Conservation (phyloP, 2,888 invertebrate genomes). For the Athripsodes cinereus region DNA sequence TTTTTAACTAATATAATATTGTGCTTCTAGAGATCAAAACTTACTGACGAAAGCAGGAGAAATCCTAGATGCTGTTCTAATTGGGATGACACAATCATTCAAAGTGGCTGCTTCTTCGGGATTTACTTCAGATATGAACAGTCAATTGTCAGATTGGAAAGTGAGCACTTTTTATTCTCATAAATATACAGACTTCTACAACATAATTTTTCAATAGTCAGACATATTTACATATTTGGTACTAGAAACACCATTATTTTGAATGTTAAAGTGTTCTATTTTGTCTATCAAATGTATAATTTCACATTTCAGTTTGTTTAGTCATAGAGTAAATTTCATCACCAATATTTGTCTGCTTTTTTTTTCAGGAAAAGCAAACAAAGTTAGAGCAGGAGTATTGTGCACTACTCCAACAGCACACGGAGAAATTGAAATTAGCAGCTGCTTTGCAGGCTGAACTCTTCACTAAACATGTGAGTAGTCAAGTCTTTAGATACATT, state of each 20-base stretch:
- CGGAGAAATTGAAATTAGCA: slow-evolving; percentile 41
- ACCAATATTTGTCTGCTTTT: too few species aligned
- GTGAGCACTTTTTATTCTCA: slow-evolving; percentile 29
- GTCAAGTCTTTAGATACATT: not conserved
- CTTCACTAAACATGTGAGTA: slow-evolving; percentile 6
- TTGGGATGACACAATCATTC: slow-evolving; percentile 42
- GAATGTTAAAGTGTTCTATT: too few species aligned
- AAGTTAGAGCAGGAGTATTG: slow-evolving; percentile 41
- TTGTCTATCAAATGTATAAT: too few species aligned
- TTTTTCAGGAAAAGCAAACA: slow-evolving; percentile 38
- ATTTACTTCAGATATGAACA: slow-evolving; percentile 27
- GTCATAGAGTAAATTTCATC: too few species aligned
- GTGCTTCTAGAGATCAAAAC: not conserved
- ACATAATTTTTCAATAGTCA: not conserved
- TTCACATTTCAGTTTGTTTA: too few species aligned
- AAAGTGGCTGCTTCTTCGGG: slow-evolving; percentile 36
- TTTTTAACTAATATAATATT: not conserved
- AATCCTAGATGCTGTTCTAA: slow-evolving; percentile 41
- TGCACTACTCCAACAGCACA: slow-evolving; percentile 34
- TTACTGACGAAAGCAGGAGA: slow-evolving; percentile 34
- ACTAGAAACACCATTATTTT: too few species aligned
- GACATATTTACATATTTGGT: too few species aligned
- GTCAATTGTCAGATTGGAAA: slow-evolving; percentile 40
- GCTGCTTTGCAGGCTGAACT: slow-evolving; percentile 44
- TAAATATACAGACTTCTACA: not conserved